A percentile compares a stretch with the other conserved stretches of the same genome.
phyloP scores from a whole-genome alignment of 2,113 vertebrate species.

The Puffinus mauretanicus region DNA sequence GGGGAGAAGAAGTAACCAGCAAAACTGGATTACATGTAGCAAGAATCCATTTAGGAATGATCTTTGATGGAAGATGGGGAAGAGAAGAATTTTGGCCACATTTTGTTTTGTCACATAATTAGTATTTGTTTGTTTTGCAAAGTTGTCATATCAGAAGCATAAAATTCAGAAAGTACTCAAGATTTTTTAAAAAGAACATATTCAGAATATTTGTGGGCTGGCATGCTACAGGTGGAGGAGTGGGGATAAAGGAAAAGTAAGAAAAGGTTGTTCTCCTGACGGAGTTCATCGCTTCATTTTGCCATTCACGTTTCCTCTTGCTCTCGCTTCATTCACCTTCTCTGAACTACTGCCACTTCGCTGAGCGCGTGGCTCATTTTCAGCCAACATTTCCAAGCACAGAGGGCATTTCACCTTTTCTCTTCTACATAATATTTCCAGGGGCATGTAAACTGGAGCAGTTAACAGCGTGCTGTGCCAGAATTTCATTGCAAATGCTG shows the following conservation, averaged over 20 bases:
- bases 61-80: neutral
- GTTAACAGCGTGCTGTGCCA: neutral
- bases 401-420: neutral
- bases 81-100: neutral
- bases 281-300: accelerated
- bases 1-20: neutral
- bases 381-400: neutral
- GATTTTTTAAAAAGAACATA: neutral
- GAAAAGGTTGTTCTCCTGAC: neutral
- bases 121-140: neutral
- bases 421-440: neutral
- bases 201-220: neutral
- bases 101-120: neutral
- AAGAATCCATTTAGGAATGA: neutral
- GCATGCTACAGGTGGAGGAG: neutral
- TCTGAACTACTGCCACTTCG: neutral
- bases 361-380: neutral
- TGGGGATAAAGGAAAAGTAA: neutral
- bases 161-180: neutral
- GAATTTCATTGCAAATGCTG: neutral
- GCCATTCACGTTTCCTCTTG: neutral
- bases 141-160: neutral
- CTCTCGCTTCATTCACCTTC: neutral
- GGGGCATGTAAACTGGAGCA: neutral
- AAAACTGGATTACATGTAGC: neutral